Evolutionary conservation across 1,140 invertebrate genomes (phyloP), one percentile per base, ranked within the genome.

Genomic region (Pentalonia nigronervosa): DNA sequence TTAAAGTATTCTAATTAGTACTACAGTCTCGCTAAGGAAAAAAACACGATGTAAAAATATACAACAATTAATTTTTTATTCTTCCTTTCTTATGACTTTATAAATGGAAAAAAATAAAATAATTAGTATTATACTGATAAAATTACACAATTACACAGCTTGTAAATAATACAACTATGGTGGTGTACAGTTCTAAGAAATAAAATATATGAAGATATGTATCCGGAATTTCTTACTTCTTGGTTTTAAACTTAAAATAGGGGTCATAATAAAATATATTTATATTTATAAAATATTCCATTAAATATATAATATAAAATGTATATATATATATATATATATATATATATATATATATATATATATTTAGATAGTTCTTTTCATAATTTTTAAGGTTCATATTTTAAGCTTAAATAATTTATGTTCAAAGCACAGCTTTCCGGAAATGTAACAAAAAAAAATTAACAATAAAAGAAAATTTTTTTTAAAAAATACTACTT

Each of bases 401-500:
- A 53, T 53, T 53, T 21, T 53, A 1, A 53, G 50, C 14, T 76
- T 76, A 76, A 76, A 76, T 76, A n/a, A 76, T 76, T 76, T 76
- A 76, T 76, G 11, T 76, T 76, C 30, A n/a, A 76, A 76, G 11
- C 60, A 17, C 30, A n/a, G n/a, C n/a, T 76, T 76, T 76, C 60
- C 60, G 30, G 30, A 76, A 76, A n/a, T 76, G n/a, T 76, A 76
- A 76, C n/a, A 76, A 76, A 67, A n/a, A 67, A 76, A n/a, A 76
- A 4, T n/a, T 11, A 76, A 76, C 60, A 76, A 76, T 76, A 14
- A n/a, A 76, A 76, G 4, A n/a, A n/a, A n/a, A 76, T 17, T n/a
- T 76, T 76, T 6, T 17, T 17, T n/a, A 56, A 56, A 76, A 76
- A 76, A n/a, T 53, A 14, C 30, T 67, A n/a, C 25, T 67, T 30